Evolutionary conservation across 2,888 invertebrate genomes (phyloP).

Genomic region (Agrochola lota): DNA sequence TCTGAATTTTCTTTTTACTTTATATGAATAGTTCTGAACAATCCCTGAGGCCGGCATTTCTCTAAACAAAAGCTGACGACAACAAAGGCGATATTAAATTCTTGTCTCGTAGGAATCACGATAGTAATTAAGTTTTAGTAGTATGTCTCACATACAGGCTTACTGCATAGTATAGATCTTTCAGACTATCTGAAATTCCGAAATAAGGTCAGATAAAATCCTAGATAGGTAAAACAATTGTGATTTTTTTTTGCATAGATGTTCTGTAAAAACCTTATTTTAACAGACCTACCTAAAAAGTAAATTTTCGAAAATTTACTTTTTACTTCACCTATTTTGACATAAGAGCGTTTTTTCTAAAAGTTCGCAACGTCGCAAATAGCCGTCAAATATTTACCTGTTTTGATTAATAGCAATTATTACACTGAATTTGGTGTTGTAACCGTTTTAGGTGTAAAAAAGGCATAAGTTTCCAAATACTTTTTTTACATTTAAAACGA

Average conservation of each 20-base stretch:
- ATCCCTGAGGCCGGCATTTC: slow-evolving; percentile 49
- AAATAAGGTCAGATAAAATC: neutral
- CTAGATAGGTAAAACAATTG: neutral
- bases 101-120: slow-evolving; percentile 79
- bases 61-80: slow-evolving; percentile 60
- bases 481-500: no score
- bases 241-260: neutral
- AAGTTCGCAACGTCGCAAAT: no score
- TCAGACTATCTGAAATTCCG: neutral
- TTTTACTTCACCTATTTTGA: neutral
- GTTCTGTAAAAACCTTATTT: neutral
- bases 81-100: slow-evolving; percentile 83
- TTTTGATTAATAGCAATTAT: no score
- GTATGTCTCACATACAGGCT: slow-evolving; percentile 12
- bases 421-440: no score
- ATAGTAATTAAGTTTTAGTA: slow-evolving; percentile 77
- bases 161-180: neutral
- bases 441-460: no score
- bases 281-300: no score
- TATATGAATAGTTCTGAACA: neutral
- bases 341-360: no score
- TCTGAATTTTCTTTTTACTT: neutral
- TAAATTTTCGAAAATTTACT: neutral
- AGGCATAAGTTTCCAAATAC: no score
- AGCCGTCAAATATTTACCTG: no score